phyloP scores from a whole-genome alignment of 2,113 vertebrate species.

The Hylia prasina region DNA sequence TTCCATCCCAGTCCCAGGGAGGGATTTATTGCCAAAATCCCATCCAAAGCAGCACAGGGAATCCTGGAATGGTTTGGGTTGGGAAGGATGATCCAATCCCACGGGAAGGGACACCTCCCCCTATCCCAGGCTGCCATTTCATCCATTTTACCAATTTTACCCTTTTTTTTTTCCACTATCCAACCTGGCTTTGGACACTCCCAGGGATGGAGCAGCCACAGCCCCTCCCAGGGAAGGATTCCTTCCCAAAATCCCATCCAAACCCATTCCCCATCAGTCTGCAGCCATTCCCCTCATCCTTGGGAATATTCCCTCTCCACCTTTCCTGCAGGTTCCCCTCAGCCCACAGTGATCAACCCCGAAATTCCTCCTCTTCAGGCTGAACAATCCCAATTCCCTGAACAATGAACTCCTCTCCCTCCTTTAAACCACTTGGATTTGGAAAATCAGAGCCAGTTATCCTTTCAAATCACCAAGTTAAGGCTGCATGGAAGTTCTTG shows the following conservation, averaged over 20 bases:
- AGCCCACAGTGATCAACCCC: background rate
- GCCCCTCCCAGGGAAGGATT: background rate
- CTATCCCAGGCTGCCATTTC: background rate
- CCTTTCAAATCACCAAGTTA: background rate
- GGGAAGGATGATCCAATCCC: background rate
- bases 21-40: background rate
- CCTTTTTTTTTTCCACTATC: background rate
- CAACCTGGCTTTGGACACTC: fast-evolving
- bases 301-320: background rate
- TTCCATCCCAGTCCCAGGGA: background rate
- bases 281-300: background rate
- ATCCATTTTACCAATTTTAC: background rate
- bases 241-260: background rate
- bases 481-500: background rate
- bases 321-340: background rate
- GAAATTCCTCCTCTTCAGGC: background rate
- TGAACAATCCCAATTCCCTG: background rate
- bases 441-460: background rate
- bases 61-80: background rate
- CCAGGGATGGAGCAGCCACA: background rate
- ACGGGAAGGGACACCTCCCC: background rate
- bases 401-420: background rate
- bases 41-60: background rate
- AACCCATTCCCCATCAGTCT: too few relatives aligned
- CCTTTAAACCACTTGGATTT: background rate